A percentile compares a stretch with the other conserved stretches of the same genome.
phyloP scores from a whole-genome alignment of 2,888 invertebrate genomes.

The Clistopyga incitator region DNA sequence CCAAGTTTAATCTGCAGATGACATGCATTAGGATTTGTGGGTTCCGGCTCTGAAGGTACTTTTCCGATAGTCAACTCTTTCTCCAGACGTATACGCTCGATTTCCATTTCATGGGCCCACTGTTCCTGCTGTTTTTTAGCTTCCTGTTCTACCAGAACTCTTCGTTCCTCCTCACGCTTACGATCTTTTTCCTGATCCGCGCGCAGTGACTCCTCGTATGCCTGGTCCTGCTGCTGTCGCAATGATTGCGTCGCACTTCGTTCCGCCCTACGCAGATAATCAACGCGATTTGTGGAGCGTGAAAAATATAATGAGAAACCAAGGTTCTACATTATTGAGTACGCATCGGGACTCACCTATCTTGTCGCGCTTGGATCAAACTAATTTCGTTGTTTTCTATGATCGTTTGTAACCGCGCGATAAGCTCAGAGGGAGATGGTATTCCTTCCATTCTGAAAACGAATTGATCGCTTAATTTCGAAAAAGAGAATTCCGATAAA shows the following conservation, averaged over 20 bases:
- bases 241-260: constrained; percentile 94
- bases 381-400: constrained; percentile 95
- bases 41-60: constrained; percentile 91
- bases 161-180: constrained; percentile 87
- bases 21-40: constrained; percentile 89
- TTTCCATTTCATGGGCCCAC: constrained; percentile 86
- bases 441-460: constrained; percentile 92
- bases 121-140: constrained; percentile 85
- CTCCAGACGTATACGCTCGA: constrained; percentile 87
- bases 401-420: constrained; percentile 90
- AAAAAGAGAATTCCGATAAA: background rate
- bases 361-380: constrained; percentile 93
- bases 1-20: constrained; percentile 96
- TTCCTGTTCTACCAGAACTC: constrained; percentile 85
- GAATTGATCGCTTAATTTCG: constrained; percentile 11
- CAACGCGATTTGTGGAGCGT: constrained; percentile 26
- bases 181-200: constrained; percentile 98
- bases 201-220: constrained; percentile 94
- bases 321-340: background rate
- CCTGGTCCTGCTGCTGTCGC: constrained; percentile 96
- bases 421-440: constrained; percentile 89
- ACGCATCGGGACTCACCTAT: constrained; percentile 86
- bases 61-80: constrained; percentile 88
- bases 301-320: too few relatives aligned
- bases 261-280: constrained; percentile 87